These are phyloP conservation scores for Pseudomyrmex dendroicus DNA, from an alignment of 1,140 invertebrate species.

Conservation along the genomic window DNA sequence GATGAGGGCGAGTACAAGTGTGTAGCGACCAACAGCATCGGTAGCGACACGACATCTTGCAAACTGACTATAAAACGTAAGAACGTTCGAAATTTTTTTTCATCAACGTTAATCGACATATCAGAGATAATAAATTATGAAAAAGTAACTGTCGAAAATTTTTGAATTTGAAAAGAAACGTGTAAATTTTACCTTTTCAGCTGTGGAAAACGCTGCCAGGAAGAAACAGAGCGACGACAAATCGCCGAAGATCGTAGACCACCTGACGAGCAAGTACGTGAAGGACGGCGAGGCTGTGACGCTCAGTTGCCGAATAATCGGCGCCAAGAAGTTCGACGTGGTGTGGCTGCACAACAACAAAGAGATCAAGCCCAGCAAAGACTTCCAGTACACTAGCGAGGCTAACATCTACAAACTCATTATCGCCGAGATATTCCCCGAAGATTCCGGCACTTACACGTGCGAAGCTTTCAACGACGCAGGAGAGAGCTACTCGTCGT, in stretches of 20 bases:
- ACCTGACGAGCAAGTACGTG: slow-evolving; percentile 91
- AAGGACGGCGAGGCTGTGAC: slow-evolving; percentile 94
- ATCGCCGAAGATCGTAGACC: slow-evolving; percentile 93
- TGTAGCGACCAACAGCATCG: slow-evolving; percentile 95
- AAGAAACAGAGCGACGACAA: slow-evolving; percentile 88
- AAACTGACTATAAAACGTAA: slow-evolving; percentile 93
- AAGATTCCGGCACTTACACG: slow-evolving; percentile 96
- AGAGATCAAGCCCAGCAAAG: slow-evolving; percentile 97
- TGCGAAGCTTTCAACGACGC: slow-evolving; percentile 98
- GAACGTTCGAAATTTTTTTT: slow-evolving; percentile 80
- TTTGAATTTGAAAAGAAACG: background rate
- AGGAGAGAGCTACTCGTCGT: slow-evolving; percentile 96
- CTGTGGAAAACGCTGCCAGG: slow-evolving; percentile 86
- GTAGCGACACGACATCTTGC: slow-evolving; percentile 92
- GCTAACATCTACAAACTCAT: slow-evolving; percentile 96
- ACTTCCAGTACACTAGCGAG: slow-evolving; percentile 96
- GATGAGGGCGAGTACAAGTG: slow-evolving; percentile 96
- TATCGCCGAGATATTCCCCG: slow-evolving; percentile 97
- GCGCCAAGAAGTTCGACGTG: slow-evolving; percentile 95
- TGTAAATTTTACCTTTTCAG: slow-evolving; percentile 83
- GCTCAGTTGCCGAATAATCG: slow-evolving; percentile 94
- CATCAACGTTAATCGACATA: background rate
- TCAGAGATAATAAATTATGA: too few relatives aligned
- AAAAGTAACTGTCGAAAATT: background rate
- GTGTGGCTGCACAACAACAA: slow-evolving; percentile 98